These are phyloP conservation scores for Hirtodrosophila confusa DNA, from an alignment of 2,888 invertebrate species.

Conservation along the genomic window DNA sequence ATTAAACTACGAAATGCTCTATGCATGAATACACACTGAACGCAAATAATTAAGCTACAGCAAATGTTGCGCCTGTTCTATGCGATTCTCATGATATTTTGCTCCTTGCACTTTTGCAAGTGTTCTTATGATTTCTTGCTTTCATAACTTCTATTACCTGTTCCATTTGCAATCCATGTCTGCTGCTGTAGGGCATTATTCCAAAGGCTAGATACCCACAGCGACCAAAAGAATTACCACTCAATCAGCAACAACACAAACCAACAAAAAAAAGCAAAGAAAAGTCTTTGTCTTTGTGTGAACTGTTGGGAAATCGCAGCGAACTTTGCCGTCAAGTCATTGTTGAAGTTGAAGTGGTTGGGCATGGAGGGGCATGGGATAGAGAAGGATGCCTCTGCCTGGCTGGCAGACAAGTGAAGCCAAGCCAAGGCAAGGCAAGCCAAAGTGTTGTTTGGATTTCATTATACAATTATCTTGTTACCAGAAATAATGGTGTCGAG, in stretches of 20 bases:
- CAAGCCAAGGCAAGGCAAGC: slow-evolving; percentile 45
- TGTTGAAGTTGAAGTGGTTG: slow-evolving; percentile 51
- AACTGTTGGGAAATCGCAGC: slow-evolving; percentile 50
- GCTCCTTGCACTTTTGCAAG: no score
- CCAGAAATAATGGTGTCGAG: slow-evolving; percentile 79
- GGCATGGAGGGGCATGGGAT: slow-evolving; percentile 2
- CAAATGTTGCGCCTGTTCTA: not conserved
- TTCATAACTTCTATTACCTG: not conserved
- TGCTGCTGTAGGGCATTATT: slow-evolving; percentile 6
- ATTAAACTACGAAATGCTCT: slow-evolving; percentile 20
- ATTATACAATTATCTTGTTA: slow-evolving; percentile 82
- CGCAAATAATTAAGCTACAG: no score
- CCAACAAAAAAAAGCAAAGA: slow-evolving; percentile 21
- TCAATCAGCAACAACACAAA: slow-evolving; percentile 60
- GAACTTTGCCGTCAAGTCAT: slow-evolving; percentile 77
- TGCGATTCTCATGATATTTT: not conserved
- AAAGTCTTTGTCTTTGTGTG: slow-evolving; percentile 48
- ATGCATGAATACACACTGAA: not conserved
- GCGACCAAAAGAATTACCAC: slow-evolving; percentile 58
- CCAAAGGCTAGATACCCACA: slow-evolving; percentile 14
- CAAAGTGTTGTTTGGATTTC: slow-evolving; percentile 80
- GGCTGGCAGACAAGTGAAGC: slow-evolving; percentile 21
- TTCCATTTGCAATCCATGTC: not conserved
- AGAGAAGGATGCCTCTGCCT: slow-evolving; percentile 19
- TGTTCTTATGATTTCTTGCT: slow-evolving; percentile 1